Evolutionary conservation across 2,113 vertebrate genomes (phyloP), one percentile per base, ranked within the genome.

Genomic region (Sorex fumeus): DNA sequence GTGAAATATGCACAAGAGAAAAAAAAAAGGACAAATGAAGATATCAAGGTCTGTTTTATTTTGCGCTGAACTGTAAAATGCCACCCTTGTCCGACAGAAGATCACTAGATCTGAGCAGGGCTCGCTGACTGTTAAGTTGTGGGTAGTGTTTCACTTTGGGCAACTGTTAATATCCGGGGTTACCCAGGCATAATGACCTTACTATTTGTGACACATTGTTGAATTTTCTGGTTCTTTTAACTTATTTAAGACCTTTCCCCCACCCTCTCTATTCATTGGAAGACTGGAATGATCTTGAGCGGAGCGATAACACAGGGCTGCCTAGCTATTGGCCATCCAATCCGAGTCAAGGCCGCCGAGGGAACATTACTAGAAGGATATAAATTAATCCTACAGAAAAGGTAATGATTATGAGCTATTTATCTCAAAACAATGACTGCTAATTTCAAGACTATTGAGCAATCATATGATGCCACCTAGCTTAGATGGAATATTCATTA

Each of bases 171-270:
- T 98, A 98, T 98, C 98, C 94, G 43, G 97, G 96, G 85, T 97
- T 98, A 98, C 93, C 97, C 98, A 98, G 98, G 98, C 98, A 98
- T 98, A 98, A 98, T 98, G 98, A 98, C 98, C 98, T 97, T 97
- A 97, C 97, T 97, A 97, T 98, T 98, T 98, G 97, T 98, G 97
- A 98, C 98, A 98, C 97, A 97, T 98, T 98, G 98, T 98, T 98
- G 98, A 97, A 98, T 98, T 98, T 98, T 98, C 97, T 98, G 98
- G 98, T 98, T 98, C 98, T 98, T 98, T 98, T 98, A 98, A 98
- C 98, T 97, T 98, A 98, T 98, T 98, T 97, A 97, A 40, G 97
- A 95, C 96, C 94, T 81, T 93, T 95, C 95, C 77, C 40, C 90
- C 96, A 13, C 92, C 45, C 25, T 94, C 40, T 78, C 94, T 96